Percentiles rank a stretch among this genome's conserved stretches.
phyloP scores from a whole-genome alignment of 2,888 invertebrate genomes.

The Nowickia ferox region DNA sequence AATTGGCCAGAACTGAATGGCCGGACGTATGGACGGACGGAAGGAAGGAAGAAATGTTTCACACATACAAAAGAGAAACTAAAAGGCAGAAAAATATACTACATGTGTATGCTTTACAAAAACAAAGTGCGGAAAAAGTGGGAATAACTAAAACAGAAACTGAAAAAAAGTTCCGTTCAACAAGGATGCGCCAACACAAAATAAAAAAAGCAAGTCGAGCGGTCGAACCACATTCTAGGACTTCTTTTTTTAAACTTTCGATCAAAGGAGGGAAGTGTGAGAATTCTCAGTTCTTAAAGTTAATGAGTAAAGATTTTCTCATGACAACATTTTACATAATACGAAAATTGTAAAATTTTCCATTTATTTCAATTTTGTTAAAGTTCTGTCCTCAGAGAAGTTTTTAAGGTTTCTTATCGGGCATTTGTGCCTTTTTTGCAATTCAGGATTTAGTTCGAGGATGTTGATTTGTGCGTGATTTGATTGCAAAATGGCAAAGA shows the following conservation, averaged over 20 bases:
- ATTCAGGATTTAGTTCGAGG: too few species aligned
- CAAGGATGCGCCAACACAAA: slow-evolving; percentile 62
- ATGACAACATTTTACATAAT: too few species aligned
- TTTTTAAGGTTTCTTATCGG: too few species aligned
- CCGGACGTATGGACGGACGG: slow-evolving; percentile 63
- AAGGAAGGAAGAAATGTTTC: slow-evolving; percentile 76
- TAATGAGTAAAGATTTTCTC: too few species aligned
- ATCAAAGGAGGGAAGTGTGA: slow-evolving; percentile 18
- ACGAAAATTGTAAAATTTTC: too few species aligned
- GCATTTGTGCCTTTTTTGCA: too few species aligned
- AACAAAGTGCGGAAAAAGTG: slow-evolving; percentile 37
- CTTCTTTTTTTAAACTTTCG: slow-evolving; percentile 1
- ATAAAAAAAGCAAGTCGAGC: not conserved
- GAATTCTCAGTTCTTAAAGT: not conserved
- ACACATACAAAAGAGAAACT: slow-evolving; percentile 68
- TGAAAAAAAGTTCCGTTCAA: slow-evolving; percentile 35
- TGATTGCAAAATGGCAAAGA: too few species aligned
- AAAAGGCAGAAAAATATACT: slow-evolving; percentile 25
- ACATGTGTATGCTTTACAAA: not conserved
- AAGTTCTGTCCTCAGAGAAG: too few species aligned
- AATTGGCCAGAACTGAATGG: slow-evolving; percentile 55
- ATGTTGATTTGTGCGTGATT: too few species aligned
- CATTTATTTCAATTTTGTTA: too few species aligned
- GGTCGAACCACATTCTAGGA: slow-evolving; percentile 10
- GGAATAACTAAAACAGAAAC: slow-evolving; percentile 2